A percentile compares a stretch with the other conserved stretches of the same genome.
Evolutionary conservation across 2,113 vertebrate genomes (phyloP).

Genomic region (Hyperopisus bebe): DNA sequence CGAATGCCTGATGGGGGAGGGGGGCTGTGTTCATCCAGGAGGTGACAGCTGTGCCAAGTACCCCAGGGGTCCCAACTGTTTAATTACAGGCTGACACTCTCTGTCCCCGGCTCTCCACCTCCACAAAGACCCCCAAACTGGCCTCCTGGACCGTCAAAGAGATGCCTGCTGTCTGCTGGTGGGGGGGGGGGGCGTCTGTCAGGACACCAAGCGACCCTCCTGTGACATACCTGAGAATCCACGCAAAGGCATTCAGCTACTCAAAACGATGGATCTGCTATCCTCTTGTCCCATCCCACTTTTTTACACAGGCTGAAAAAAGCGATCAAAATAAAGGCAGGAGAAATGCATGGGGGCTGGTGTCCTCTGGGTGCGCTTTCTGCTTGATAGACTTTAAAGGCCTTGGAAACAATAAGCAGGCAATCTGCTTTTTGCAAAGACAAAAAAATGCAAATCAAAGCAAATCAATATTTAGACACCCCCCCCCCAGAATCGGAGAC

Average conservation of each 20-base stretch:
- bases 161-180: not conserved
- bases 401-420: not conserved
- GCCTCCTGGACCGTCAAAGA: not conserved
- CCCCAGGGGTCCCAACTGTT: constrained; percentile 55
- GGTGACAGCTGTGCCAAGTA: constrained; percentile 39
- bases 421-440: constrained; percentile 40
- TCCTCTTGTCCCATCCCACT: not conserved
- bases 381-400: constrained; percentile 15
- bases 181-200: not conserved
- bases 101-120: constrained; percentile 16
- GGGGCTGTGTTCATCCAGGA: not conserved
- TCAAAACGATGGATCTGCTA: not conserved
- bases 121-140: not conserved
- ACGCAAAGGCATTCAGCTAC: not conserved
- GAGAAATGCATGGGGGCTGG: not conserved
- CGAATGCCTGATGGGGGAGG: not conserved
- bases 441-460: constrained; percentile 33
- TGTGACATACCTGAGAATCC: not conserved
- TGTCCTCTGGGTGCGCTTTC: constrained; percentile 23
- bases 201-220: not conserved
- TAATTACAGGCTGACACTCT: constrained; percentile 38
- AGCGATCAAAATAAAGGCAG: not conserved
- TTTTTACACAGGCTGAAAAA: not conserved
- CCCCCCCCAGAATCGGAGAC: not conserved
- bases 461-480: constrained; percentile 27